Base-by-base conservation (phyloP, 2,888 invertebrate genomes). In the Drosophila sordidapex region DNA sequence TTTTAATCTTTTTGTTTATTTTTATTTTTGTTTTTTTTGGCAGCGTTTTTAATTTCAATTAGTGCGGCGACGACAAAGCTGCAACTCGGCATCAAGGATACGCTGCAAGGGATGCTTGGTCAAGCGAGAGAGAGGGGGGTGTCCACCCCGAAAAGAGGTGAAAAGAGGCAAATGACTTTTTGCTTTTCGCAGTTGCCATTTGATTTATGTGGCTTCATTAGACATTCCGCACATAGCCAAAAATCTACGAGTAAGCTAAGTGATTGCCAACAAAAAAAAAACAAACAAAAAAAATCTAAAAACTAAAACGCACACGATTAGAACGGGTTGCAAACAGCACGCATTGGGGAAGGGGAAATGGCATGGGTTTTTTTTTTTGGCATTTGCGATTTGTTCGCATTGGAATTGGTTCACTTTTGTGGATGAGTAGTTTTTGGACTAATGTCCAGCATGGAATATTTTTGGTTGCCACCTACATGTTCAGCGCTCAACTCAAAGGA, bases 181-280 rank as follows among this genome's bases (percentile, higher is more conserved):
- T 35, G 49, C 69, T 62, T 70, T 71, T 57, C 64, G 52, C 61
- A 61, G 38, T 36, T n/a, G 79, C 79, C 87, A 90, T 84, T 91
- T 91, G 91, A 91, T 91, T 91, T 91, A 91, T 91, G 91, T 90
- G 91, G 91, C 91, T 90, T 90, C 90, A 91, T 91, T 91, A 91
- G 79, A 85, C 85, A 91, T 91, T 91, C 90, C 87, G 58, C 72
- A 82, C 76, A 88, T 83, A 74, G 73, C 69, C 62, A 68, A 70
- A 61, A 60, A 43, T 36, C 57, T 31, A 33, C 61, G 57, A 61
- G 43, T 49, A 43, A 71, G 76, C 73, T 89, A 87, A 87, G 87
- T 84, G 82, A 87, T 89, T 87, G 89, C 79, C 70, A 83, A 60
- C 38, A 74, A 58, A 29, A 77, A 61, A 25, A 21, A 52, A 36